These are phyloP conservation scores for Aricia agestis DNA, from an alignment of 1,140 invertebrate species.

Conservation along the genomic window DNA sequence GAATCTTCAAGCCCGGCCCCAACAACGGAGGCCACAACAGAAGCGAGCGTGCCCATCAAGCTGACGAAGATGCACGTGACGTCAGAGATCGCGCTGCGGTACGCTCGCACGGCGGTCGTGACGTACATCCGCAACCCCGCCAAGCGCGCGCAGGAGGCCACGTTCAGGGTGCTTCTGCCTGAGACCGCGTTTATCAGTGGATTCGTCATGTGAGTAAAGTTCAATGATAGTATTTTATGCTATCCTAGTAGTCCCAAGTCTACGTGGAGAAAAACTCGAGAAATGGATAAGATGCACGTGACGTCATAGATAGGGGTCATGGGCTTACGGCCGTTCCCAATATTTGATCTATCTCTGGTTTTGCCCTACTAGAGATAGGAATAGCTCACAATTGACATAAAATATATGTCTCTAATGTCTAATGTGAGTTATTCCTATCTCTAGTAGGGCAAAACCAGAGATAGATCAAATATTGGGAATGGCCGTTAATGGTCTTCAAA, in stretches of 20 bases:
- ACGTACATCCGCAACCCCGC: slow-evolving; percentile 78
- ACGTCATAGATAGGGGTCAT: too few species aligned
- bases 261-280: too few species aligned
- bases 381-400: too few species aligned
- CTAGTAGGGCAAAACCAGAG: too few species aligned
- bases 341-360: too few species aligned
- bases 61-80: slow-evolving; percentile 74
- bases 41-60: slow-evolving; percentile 46
- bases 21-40: slow-evolving; percentile 12
- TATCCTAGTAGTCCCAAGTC: not conserved
- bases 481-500: too few species aligned
- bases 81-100: slow-evolving; percentile 78
- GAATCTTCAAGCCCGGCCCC: not conserved
- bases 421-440: too few species aligned
- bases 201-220: slow-evolving; percentile 77
- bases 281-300: too few species aligned
- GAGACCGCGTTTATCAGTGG: slow-evolving; percentile 81
- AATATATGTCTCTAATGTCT: too few species aligned
- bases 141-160: slow-evolving; percentile 76
- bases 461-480: too few species aligned
- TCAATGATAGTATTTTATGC: not conserved
- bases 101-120: slow-evolving; percentile 78
- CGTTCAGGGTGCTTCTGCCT: slow-evolving; percentile 79
- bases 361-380: too few species aligned
- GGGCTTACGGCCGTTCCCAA: too few species aligned